A percentile compares a stretch with the other conserved stretches of the same genome.
These are phyloP conservation scores for Epinotia ramella DNA, from an alignment of 2,888 invertebrate genomes.

Conservation along the genomic window DNA sequence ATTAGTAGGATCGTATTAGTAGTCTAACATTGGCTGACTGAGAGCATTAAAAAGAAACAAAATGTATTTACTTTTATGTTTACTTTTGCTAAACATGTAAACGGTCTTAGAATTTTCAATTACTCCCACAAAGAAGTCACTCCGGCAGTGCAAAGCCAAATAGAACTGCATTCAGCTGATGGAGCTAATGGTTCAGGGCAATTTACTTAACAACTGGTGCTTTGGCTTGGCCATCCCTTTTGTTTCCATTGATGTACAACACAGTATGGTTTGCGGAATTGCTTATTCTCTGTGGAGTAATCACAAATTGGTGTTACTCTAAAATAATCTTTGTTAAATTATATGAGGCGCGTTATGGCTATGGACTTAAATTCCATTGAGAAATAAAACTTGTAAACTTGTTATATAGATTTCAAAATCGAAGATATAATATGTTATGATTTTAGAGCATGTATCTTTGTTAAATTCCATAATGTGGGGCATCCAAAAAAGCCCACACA, in stretches of 20 bases:
- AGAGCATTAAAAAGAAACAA: neutral
- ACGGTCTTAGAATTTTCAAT: neutral
- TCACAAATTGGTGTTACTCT: neutral
- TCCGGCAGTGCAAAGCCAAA: constrained; percentile 30
- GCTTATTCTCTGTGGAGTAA: neutral
- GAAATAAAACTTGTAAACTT: too few species aligned
- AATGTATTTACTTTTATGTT: neutral
- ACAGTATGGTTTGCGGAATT: constrained; percentile 21
- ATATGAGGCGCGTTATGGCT: too few species aligned
- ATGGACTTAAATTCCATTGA: too few species aligned
- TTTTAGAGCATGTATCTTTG: too few species aligned
- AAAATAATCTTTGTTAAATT: too few species aligned
- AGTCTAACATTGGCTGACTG: too few species aligned
- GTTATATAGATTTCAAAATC: too few species aligned
- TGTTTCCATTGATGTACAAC: constrained; percentile 25
- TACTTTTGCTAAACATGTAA: neutral
- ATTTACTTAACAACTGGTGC: constrained; percentile 39
- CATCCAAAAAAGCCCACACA: too few species aligned
- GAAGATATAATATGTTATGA: too few species aligned
- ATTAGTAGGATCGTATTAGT: too few species aligned
- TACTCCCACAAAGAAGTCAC: constrained; percentile 6
- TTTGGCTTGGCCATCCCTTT: constrained; percentile 6
- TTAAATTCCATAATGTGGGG: too few species aligned
- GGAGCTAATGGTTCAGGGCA: constrained; percentile 41
- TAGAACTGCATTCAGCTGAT: constrained; percentile 34